Conservation (phyloP, 2,797 vertebrate species). For the Platalea minor region DNA sequence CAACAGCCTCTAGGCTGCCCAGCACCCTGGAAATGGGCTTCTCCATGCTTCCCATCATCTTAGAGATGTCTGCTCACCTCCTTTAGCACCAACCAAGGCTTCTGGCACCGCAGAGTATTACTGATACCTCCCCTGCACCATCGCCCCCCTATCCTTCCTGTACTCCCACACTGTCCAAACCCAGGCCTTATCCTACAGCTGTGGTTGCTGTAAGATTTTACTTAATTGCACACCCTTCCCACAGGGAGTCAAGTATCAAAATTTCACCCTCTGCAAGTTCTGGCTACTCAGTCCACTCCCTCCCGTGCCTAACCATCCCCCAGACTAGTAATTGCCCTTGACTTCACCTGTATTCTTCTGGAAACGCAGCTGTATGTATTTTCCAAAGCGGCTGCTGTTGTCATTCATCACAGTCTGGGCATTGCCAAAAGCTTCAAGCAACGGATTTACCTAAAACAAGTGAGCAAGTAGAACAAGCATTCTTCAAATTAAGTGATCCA, state of each 20-base stretch:
- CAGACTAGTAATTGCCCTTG: background rate
- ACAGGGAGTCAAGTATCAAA: background rate
- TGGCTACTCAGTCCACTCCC: background rate
- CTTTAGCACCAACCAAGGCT: background rate
- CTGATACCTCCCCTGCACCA: background rate
- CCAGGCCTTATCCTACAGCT: background rate
- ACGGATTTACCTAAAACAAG: conserved; percentile 74
- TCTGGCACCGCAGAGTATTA: background rate
- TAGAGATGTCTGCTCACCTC: background rate
- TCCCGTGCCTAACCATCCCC: background rate
- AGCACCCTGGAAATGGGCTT: background rate
- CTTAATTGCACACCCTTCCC: background rate
- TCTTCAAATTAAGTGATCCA: background rate
- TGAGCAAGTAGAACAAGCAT: background rate
- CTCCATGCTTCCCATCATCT: background rate
- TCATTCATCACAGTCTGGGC: conserved; percentile 82
- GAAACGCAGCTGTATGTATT: conserved; percentile 81
- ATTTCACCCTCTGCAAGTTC: background rate
- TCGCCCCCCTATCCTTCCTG: background rate
- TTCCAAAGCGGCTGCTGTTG: conserved; percentile 80
- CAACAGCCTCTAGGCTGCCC: background rate
- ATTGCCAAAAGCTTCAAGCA: conserved; percentile 82
- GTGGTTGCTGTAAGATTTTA: background rate
- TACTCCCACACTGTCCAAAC: background rate
- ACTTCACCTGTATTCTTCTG: conserved; percentile 69